Conservation (phyloP, 2,113 vertebrate species). For the Vulpes ferrilata region DNA sequence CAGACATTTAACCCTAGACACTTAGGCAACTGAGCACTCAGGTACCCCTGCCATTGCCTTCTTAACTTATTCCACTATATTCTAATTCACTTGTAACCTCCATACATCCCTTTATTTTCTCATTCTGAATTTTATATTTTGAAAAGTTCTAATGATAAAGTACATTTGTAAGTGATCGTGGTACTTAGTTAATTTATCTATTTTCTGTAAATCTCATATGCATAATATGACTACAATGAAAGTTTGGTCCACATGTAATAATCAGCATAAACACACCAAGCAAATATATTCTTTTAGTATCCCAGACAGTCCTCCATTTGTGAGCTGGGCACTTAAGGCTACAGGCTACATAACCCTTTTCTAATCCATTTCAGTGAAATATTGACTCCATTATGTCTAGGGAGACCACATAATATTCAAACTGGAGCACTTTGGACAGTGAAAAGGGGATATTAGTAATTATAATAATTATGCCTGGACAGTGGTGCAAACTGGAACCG, state of each 20-base stretch:
- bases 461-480: neutral
- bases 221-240: neutral
- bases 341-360: neutral
- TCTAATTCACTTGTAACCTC: neutral
- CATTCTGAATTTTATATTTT: slow-evolving; percentile 10
- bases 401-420: neutral
- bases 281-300: neutral
- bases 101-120: neutral
- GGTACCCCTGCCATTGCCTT: neutral
- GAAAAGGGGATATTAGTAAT: neutral
- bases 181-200: neutral
- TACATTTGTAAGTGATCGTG: neutral
- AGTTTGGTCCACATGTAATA: neutral
- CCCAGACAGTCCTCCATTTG: neutral
- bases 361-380: neutral
- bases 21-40: neutral
- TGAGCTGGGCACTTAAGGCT: neutral
- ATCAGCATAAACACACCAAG: neutral
- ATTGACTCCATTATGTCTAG: neutral
- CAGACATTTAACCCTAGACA: neutral
- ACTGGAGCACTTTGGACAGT: neutral
- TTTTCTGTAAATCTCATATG: neutral
- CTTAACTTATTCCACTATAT: neutral
- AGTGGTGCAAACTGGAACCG: neutral
- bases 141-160: slow-evolving; percentile 1